phyloP scores from a whole-genome alignment of 2,888 invertebrate species.

The Lasioglossum morio region DNA sequence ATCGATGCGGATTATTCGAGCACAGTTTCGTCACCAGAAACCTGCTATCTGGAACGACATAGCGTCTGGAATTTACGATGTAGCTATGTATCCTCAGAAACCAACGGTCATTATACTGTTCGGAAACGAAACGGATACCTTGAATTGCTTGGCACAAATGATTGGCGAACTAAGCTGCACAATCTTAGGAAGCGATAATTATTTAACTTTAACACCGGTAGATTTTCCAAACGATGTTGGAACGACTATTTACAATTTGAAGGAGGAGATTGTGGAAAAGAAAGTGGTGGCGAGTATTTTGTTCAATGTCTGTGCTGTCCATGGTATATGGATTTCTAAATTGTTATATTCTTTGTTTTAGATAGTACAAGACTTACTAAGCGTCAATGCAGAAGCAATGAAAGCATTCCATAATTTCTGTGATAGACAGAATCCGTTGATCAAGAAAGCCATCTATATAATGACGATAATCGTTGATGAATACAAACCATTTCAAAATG shows the following conservation, averaged over 20 bases:
- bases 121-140: slow-evolving; percentile 75
- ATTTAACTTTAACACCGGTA: slow-evolving; percentile 64
- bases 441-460: slow-evolving; percentile 83
- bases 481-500: slow-evolving; percentile 63
- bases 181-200: slow-evolving; percentile 65
- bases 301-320: neutral
- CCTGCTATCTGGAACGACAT: slow-evolving; percentile 81
- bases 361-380: slow-evolving; percentile 78
- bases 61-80: slow-evolving; percentile 78
- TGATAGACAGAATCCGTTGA: slow-evolving; percentile 86
- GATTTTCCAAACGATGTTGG: slow-evolving; percentile 80
- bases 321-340: neutral
- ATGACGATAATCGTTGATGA: slow-evolving; percentile 83
- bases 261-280: slow-evolving; percentile 58
- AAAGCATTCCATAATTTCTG: slow-evolving; percentile 87
- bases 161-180: slow-evolving; percentile 79
- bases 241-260: slow-evolving; percentile 75
- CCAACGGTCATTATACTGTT: slow-evolving; percentile 84
- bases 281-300: slow-evolving; percentile 75
- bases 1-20: slow-evolving; percentile 29
- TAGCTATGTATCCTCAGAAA: slow-evolving; percentile 72
- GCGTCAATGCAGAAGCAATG: slow-evolving; percentile 74
- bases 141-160: slow-evolving; percentile 79
- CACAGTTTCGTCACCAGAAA: slow-evolving; percentile 73
- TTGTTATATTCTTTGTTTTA: slow-evolving; percentile 59